Evolutionary conservation across 2,113 vertebrate genomes (phyloP), one percentile per base, ranked within the genome.

Genomic region (Saguinus imperator): DNA sequence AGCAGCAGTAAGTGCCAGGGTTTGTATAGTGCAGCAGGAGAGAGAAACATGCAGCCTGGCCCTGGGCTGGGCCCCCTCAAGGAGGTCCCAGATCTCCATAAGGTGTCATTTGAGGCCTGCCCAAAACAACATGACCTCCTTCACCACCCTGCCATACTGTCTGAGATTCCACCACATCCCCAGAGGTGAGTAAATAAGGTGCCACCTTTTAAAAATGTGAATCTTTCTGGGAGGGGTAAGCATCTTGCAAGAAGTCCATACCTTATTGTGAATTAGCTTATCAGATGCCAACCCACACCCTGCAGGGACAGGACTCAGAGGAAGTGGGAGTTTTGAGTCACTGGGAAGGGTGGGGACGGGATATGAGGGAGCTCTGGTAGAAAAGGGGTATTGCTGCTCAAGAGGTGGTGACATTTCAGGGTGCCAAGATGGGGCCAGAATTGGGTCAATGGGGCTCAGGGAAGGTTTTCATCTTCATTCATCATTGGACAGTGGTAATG

Each of bases 241-340:
- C 75, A 79, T 87, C 89, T 92, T 73, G 52, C n/a, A 87, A 97
- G 82, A 68, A 64, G 93, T 92, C 91, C 95, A 82, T 91, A 96
- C 27, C 57, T 85, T n/a, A 72, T 68, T 96, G 89, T 84, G 70
- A 92, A 96, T 93, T 76, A 96, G 94, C 79, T 96, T 97, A 95
- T 97, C 96, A 91, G 95, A 96, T 97, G 52, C 37, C 0, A 0
- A 45, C 45, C 66, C 88, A 96, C 95, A 75, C 82, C 88, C 66
- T 79, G 37, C n/a, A 4, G 75, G 43, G 58, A 55, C 85, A 70
- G 55, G 32, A 14, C 57, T 89, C 35, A 8, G 52, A 77, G 77
- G 73, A 89, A 96, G 88, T 89, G 77, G 94, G 58, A 86, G 93
- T 96, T 93, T 91, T 92, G 95, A 95, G 66, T 97, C 93, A 91